Conservation (phyloP, 2,113 vertebrate species). For the Petromus typicus region DNA sequence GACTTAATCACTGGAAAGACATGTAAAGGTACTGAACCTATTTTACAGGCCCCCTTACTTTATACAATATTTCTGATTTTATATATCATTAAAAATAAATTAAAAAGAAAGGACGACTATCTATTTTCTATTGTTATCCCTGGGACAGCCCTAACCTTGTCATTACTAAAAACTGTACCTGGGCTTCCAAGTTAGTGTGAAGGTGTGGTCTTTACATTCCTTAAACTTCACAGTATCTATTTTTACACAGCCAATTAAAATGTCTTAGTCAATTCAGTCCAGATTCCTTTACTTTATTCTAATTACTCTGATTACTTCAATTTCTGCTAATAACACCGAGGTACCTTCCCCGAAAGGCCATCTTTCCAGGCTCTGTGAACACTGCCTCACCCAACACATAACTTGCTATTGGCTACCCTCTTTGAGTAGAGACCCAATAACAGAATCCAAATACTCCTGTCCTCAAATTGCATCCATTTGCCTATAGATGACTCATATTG, state of each 20-base stretch:
- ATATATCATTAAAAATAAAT: neutral
- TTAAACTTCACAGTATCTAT: neutral
- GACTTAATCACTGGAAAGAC: neutral
- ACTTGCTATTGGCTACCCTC: no score
- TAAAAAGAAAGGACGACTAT: neutral
- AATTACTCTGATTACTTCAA: neutral
- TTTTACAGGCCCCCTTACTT: neutral
- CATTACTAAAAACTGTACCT: neutral
- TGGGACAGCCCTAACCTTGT: no score
- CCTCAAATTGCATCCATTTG: neutral
- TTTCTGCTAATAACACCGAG: neutral
- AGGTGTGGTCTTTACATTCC: fast-evolving
- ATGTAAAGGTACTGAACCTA: neutral
- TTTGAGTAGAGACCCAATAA: no score
- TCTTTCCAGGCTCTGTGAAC: no score
- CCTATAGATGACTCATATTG: neutral
- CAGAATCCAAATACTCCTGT: neutral
- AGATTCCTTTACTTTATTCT: neutral
- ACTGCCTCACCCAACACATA: neutral
- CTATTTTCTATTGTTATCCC: neutral
- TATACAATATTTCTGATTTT: neutral
- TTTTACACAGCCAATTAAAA: neutral
- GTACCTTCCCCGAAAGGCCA: neutral
- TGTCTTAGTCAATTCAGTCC: neutral
- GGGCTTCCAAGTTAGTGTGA: neutral